Percentiles rank a stretch among this genome's conserved stretches.
Conservation (phyloP, 2,113 vertebrate species). For the Steatornis caripensis region DNA sequence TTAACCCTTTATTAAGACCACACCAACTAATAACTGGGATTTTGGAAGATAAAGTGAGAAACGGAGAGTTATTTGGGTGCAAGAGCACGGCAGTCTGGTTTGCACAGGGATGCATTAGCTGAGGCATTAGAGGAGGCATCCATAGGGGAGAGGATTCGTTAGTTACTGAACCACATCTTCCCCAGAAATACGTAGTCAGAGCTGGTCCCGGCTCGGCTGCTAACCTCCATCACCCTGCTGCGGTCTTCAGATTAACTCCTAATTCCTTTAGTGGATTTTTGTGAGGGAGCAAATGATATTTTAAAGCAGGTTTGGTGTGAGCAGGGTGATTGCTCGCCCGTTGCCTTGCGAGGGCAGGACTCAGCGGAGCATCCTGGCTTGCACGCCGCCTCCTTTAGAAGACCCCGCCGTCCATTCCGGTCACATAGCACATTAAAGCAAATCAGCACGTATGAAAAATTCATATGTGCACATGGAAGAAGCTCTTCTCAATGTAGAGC, state of each 20-base stretch:
- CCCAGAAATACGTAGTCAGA: not conserved
- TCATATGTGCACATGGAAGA: not conserved
- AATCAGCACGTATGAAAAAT: not conserved
- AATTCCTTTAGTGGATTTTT: not conserved
- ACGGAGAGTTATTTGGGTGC: not conserved
- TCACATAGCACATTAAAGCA: not conserved
- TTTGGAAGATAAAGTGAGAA: not conserved
- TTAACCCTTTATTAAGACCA: not conserved
- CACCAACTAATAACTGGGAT: not conserved
- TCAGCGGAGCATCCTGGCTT: not conserved
- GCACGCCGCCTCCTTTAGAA: not conserved
- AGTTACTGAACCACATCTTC: not conserved
- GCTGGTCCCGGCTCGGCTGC: rapidly evolving
- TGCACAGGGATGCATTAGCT: not conserved
- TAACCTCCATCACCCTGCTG: not conserved
- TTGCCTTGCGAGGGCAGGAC: not conserved
- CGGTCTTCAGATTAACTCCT: not conserved
- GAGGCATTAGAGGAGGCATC: not conserved
- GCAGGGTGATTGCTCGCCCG: not conserved
- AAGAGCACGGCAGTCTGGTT: too few relatives aligned
- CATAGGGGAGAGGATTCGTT: not conserved
- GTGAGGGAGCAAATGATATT: not conserved
- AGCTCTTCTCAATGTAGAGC: not conserved
- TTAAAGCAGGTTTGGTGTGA: not conserved
- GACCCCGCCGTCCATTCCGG: not conserved